Evolutionary conservation across 2,113 vertebrate genomes (phyloP), one percentile per base, ranked within the genome.

Genomic region (Pseudopipra pipra): DNA sequence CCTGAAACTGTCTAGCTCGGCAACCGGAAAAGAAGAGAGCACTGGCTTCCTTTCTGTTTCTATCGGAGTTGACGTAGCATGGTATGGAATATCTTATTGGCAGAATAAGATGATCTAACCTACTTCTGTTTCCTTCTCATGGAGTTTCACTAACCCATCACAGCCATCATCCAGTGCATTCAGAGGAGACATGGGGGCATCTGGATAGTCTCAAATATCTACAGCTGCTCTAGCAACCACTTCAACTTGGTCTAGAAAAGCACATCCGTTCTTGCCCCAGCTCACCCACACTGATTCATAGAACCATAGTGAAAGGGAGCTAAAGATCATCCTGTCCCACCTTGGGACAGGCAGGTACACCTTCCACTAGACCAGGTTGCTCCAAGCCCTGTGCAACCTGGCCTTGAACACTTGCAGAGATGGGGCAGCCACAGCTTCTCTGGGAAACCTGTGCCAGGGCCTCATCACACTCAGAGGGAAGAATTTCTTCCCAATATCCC

Each of bases 101-200:
- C 39, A 41, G 39, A 41, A 41, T 41, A 41, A 41, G 39, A 41
- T 41, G 39, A 41, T 41, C 39, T 41, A 41, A 41, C 39, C 39
- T 41, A 41, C 39, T 41, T 41, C 39, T 12, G 5, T 41, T 41
- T 41, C 12, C 39, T 41, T 41, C 39, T 41, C 39, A 41, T 13
- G 39, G 39, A 41, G 39, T 41, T 41, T 41, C 39, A 41, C 39
- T 41, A 41, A 41, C 39, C 39, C 39, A 41, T 41, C 39, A 41
- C 39, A 41, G 4, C 15, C 1, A 2, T 30, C 25, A 23, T 8
- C n/a, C 2, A 2, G 22, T 2, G 1, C 0, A 0, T 61, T 77
- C n/a, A 68, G 3, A 9, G 0, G 21, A 76, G 75, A n/a, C 2
- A 49, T 7, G 54, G 63, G 37, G 47, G 35, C 72, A 70, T 35